phyloP scores from a whole-genome alignment of 2,113 vertebrate genomes.

The Porphyrio hochstetteri region DNA sequence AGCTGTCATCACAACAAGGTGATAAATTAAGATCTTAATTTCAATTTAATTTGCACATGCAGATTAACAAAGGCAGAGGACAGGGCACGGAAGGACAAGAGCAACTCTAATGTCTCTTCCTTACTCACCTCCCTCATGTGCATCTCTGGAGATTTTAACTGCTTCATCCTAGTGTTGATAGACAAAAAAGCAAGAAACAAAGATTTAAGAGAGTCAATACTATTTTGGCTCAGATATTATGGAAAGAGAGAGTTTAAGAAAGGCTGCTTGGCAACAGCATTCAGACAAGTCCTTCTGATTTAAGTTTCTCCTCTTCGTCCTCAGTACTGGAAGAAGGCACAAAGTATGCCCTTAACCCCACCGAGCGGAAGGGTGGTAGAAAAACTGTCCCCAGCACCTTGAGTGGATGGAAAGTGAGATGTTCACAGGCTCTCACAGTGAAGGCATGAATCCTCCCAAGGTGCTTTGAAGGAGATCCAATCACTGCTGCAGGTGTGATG shows the following conservation, averaged over 20 bases:
- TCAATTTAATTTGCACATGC: slow-evolving; percentile 3
- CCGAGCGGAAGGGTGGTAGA: background rate
- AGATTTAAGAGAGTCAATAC: background rate
- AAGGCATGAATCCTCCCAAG: background rate
- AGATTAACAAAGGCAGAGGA: background rate
- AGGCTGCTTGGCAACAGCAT: background rate
- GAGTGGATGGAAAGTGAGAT: background rate
- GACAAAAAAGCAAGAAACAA: background rate
- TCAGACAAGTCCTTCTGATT: background rate
- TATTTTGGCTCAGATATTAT: background rate
- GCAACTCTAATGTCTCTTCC: background rate
- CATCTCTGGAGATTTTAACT: background rate
- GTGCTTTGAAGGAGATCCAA: background rate
- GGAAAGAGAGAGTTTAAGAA: background rate
- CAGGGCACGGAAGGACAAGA: slow-evolving; percentile 4
- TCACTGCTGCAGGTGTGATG: background rate
- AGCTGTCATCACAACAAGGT: slow-evolving; percentile 22
- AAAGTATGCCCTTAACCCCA: background rate
- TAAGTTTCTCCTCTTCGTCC: background rate
- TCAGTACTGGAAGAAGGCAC: background rate
- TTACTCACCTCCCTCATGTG: background rate
- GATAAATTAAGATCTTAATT: slow-evolving; percentile 35
- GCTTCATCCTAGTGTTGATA: background rate
- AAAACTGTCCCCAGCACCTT: background rate
- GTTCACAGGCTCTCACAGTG: background rate